Percentiles rank a stretch among this genome's conserved stretches.
Conservation (phyloP, 2,888 invertebrate species). For the Stomorhina lunata region DNA sequence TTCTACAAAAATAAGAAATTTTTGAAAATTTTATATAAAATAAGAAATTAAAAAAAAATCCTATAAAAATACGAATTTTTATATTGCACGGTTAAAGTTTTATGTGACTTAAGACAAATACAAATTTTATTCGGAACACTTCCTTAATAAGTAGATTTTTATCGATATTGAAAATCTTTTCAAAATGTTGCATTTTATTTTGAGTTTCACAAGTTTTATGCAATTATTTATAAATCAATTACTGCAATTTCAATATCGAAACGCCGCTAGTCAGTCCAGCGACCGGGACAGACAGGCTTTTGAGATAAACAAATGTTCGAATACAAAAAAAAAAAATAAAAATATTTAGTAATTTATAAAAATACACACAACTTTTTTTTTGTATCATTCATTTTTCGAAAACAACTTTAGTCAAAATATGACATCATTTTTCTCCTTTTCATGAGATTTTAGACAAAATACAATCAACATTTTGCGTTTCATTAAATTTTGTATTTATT, state of each 20-base stretch:
- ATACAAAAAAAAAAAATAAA: too few species aligned
- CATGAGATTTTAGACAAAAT: slow-evolving; percentile 28
- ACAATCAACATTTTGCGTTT: slow-evolving; percentile 35
- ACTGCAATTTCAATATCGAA: slow-evolving; percentile 41
- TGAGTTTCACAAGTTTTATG: neutral
- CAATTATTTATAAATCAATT: slow-evolving; percentile 56
- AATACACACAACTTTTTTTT: slow-evolving; percentile 36
- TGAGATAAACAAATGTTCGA: slow-evolving; percentile 23
- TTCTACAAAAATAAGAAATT: too few species aligned
- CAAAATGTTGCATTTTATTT: slow-evolving; percentile 29
- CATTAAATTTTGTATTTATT: neutral
- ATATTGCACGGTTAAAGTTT: too few species aligned
- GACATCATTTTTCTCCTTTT: slow-evolving; percentile 52
- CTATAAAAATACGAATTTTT: too few species aligned
- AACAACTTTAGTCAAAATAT: slow-evolving; percentile 38
- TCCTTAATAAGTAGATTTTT: too few species aligned
- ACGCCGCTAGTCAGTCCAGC: slow-evolving; percentile 14
- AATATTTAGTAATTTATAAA: slow-evolving; percentile 49
- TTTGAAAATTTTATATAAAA: too few species aligned
- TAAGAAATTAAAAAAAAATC: too few species aligned
- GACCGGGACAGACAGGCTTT: too few species aligned
- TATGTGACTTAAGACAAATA: too few species aligned
- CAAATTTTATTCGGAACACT: too few species aligned
- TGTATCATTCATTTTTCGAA: neutral
- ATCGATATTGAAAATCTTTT: too few species aligned